phyloP scores from a whole-genome alignment of 2,888 invertebrate genomes.

The Stenichneumon culpator region DNA sequence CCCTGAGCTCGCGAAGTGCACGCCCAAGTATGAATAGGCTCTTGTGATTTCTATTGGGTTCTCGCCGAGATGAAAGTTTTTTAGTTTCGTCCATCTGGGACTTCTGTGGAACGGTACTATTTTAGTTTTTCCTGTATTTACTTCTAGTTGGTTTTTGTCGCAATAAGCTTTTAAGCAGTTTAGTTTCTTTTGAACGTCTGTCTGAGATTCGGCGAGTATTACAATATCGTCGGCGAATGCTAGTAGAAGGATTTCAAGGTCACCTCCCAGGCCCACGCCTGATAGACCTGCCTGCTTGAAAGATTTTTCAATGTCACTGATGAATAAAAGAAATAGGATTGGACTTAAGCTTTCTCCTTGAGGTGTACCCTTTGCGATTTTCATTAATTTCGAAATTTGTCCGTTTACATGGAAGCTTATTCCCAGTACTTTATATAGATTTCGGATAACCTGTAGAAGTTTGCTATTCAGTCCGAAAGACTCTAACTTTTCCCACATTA shows the following conservation, averaged over 20 bases:
- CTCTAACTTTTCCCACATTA: constrained; percentile 59
- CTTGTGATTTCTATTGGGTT: constrained; percentile 13
- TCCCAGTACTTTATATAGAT: constrained; percentile 53
- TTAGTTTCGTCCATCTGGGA: not conserved
- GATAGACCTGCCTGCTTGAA: constrained; percentile 30
- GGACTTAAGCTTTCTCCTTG: constrained; percentile 66
- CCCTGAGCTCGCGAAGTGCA: not conserved
- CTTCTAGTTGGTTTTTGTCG: constrained; percentile 30
- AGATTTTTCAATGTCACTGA: constrained; percentile 63
- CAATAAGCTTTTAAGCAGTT: constrained; percentile 50
- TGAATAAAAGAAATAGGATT: constrained; percentile 60
- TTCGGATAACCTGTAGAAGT: constrained; percentile 35
- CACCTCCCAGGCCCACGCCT: constrained; percentile 44
- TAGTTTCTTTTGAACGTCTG: constrained; percentile 40
- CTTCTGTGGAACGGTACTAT: constrained; percentile 52
- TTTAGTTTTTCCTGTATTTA: constrained; percentile 53
- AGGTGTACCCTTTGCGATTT: constrained; percentile 56
- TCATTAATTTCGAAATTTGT: constrained; percentile 33
- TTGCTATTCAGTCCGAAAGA: constrained; percentile 38
- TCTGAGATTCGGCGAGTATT: constrained; percentile 43
- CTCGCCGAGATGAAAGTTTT: not conserved
- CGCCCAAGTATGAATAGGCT: constrained; percentile 29
- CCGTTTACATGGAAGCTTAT: constrained; percentile 11
- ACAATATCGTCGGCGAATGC: constrained; percentile 61
- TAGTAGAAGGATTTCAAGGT: constrained; percentile 47